Evolutionary conservation across 2,888 invertebrate species (phyloP).

Genomic region (Parnassius apollo): DNA sequence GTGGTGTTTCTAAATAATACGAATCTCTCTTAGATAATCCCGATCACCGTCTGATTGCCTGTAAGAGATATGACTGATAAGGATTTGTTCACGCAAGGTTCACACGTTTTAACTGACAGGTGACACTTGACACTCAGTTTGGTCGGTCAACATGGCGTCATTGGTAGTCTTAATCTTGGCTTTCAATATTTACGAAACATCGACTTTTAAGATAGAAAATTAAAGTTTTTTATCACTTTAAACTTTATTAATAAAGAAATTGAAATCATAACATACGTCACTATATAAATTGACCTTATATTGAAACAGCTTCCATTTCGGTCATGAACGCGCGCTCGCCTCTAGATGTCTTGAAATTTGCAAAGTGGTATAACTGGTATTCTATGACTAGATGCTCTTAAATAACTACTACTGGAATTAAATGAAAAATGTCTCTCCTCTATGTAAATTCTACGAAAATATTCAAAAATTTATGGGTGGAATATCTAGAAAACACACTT

Average conservation of each 20-base stretch:
- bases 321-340: slow-evolving; percentile 20
- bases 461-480: slow-evolving; percentile 8
- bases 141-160: slow-evolving; percentile 48
- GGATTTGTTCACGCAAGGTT: slow-evolving; percentile 37
- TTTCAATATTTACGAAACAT: no score
- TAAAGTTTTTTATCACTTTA: no score
- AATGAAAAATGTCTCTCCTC: slow-evolving; percentile 6
- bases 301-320: slow-evolving; percentile 30
- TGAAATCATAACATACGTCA: background rate
- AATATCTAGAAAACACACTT: background rate
- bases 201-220: no score
- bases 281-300: slow-evolving; percentile 29
- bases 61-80: slow-evolving; percentile 49
- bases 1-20: no score
- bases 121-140: slow-evolving; percentile 49
- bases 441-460: slow-evolving; percentile 13
- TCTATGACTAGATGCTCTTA: background rate
- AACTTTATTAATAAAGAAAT: no score
- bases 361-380: slow-evolving; percentile 19
- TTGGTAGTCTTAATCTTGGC: slow-evolving; percentile 9
- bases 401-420: slow-evolving; percentile 4
- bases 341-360: slow-evolving; percentile 16
- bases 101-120: slow-evolving; percentile 61
- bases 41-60: slow-evolving; percentile 36
- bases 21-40: slow-evolving; percentile 31